Evolutionary conservation across 2,797 vertebrate species (phyloP).

Genomic region (Xerus rutilus): DNA sequence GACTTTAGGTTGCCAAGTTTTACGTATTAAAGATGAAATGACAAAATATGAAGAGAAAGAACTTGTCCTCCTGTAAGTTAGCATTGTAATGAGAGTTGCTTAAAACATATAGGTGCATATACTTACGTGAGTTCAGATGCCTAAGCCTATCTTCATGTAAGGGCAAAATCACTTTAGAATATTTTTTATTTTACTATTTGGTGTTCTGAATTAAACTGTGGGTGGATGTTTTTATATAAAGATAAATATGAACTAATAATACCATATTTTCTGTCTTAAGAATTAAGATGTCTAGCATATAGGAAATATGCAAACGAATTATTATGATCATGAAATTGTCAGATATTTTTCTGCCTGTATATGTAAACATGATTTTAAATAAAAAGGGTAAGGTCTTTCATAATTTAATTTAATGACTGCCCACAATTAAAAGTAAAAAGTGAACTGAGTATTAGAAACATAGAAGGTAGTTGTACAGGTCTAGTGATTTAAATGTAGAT

Average conservation of each 20-base stretch:
- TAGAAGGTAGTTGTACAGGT: not conserved
- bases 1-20: not conserved
- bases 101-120: not conserved
- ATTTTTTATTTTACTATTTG: not conserved
- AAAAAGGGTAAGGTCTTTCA: not conserved
- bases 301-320: not conserved
- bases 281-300: not conserved
- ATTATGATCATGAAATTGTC: not conserved
- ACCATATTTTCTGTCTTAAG: not conserved
- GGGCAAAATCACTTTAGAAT: not conserved
- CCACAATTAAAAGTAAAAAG: not conserved
- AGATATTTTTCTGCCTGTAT: not conserved
- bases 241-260: not conserved
- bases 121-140: not conserved
- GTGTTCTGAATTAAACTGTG: not conserved
- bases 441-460: not conserved
- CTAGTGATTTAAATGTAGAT: not conserved
- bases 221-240: not conserved
- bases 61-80: not conserved
- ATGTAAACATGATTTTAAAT: not conserved
- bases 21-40: not conserved
- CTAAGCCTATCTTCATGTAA: not conserved
- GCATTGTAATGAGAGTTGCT: not conserved
- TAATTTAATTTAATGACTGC: not conserved
- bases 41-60: not conserved